Conservation (phyloP, 2,888 invertebrate genomes). For the Myopa testacea region DNA sequence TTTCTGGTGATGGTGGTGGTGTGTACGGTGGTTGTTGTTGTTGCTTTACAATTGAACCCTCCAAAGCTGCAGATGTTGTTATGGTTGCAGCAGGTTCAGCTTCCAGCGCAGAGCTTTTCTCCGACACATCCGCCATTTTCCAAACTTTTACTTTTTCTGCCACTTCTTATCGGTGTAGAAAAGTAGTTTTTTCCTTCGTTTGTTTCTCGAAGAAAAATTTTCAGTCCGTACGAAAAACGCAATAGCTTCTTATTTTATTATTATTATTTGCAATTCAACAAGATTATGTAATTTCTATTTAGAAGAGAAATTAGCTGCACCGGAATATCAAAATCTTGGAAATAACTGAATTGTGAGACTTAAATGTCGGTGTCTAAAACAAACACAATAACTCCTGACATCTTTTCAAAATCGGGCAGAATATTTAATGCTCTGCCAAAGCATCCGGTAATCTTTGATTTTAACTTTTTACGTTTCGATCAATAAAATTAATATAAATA, state of each 20-base stretch:
- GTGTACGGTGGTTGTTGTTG: constrained; percentile 47
- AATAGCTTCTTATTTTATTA: constrained; percentile 29
- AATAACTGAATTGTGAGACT: neutral
- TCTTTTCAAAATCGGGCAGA: no score
- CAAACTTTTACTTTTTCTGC: constrained; percentile 32
- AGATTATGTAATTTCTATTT: constrained; percentile 21
- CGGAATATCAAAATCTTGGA: neutral
- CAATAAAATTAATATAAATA: neutral
- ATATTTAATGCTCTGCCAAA: neutral
- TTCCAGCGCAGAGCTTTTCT: constrained; percentile 65
- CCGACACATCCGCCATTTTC: constrained; percentile 65
- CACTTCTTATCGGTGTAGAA: constrained; percentile 1
- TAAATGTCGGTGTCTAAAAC: neutral
- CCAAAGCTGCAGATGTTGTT: constrained; percentile 44
- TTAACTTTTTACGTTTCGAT: constrained; percentile 20
- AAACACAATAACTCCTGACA: neutral
- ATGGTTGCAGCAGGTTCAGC: constrained; percentile 54
- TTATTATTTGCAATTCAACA: neutral
- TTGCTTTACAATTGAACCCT: constrained; percentile 43
- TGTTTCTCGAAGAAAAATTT: constrained; percentile 16
- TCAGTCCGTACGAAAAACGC: constrained; percentile 32
- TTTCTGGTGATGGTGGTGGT: constrained; percentile 40
- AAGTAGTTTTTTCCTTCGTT: constrained; percentile 29
- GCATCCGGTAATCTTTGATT: neutral
- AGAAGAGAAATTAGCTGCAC: neutral